phyloP scores from a whole-genome alignment of 2,888 invertebrate genomes.

The Drosophila vallismaia region DNA sequence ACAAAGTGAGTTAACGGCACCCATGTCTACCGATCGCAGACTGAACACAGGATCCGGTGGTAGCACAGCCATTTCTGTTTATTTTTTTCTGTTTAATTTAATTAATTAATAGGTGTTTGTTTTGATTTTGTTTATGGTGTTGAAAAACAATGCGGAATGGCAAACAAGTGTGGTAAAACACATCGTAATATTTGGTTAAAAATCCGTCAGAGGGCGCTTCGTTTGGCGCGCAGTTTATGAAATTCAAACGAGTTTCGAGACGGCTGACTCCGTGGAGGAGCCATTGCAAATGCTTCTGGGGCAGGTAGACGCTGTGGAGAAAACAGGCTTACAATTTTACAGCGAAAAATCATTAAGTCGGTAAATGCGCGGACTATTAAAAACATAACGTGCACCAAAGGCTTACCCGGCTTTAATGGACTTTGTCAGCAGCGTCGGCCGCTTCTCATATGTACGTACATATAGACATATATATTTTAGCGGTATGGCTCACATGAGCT shows the following conservation, averaged over 20 bases:
- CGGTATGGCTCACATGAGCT: slow-evolving; percentile 23
- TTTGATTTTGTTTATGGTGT: slow-evolving; percentile 26
- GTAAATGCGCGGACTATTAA: slow-evolving; percentile 46
- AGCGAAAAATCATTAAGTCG: slow-evolving; percentile 49
- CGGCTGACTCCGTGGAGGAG: slow-evolving; percentile 1
- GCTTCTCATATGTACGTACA: slow-evolving; percentile 16
- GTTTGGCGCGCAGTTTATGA: not conserved
- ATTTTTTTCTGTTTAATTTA: slow-evolving; percentile 17
- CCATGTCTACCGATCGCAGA: slow-evolving; percentile 89
- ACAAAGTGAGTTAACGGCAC: slow-evolving; percentile 89
- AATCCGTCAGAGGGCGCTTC: slow-evolving; percentile 9
- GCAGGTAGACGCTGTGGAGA: not conserved
- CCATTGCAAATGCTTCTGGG: slow-evolving; percentile 41
- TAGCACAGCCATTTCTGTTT: slow-evolving; percentile 86
- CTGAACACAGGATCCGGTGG: slow-evolving; percentile 90
- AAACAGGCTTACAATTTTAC: slow-evolving; percentile 42
- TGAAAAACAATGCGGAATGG: not conserved
- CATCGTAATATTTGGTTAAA: not conserved
- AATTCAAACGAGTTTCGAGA: slow-evolving; percentile 27
- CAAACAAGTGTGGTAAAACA: not conserved
- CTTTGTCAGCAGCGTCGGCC: slow-evolving; percentile 53
- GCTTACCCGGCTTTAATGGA: slow-evolving; percentile 61
- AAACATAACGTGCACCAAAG: slow-evolving; percentile 43
- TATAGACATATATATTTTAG: slow-evolving; percentile 2
- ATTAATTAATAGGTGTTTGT: slow-evolving; percentile 17